Conservation (phyloP, 2,113 vertebrate genomes). For the Etia nguti region DNA sequence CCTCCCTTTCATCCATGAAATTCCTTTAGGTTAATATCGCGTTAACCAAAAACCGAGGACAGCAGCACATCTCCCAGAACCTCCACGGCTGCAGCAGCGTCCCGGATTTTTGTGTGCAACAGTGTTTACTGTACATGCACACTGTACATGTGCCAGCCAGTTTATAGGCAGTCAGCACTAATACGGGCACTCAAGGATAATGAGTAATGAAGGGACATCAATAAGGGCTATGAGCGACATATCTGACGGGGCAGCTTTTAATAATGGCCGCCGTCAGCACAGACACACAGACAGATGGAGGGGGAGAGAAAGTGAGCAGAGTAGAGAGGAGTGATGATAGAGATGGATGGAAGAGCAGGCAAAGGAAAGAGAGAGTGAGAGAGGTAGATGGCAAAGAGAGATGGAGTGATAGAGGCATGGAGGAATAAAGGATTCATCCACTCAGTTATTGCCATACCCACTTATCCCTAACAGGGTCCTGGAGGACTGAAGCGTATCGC, state of each 20-base stretch:
- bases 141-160: background rate
- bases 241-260: constrained; percentile 48
- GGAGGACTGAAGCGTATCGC: background rate
- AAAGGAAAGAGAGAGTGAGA: background rate
- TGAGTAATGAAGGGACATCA: constrained; percentile 60
- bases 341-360: background rate
- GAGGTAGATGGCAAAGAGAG: background rate
- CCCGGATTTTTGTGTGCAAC: background rate
- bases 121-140: background rate
- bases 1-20: background rate
- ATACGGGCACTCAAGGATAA: constrained; percentile 51
- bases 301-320: background rate
- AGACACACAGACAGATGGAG: background rate
- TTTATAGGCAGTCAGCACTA: constrained; percentile 55
- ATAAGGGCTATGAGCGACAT: constrained; percentile 44
- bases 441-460: background rate
- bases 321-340: background rate
- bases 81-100: background rate
- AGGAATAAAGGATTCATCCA: background rate
- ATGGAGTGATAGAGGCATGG: background rate
- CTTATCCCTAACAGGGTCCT: background rate
- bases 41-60: background rate
- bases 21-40: background rate
- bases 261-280: constrained; percentile 49
- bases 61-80: background rate